Evolutionary conservation across 1,140 invertebrate species (phyloP).

Genomic region (Procambarus virginalis): DNA sequence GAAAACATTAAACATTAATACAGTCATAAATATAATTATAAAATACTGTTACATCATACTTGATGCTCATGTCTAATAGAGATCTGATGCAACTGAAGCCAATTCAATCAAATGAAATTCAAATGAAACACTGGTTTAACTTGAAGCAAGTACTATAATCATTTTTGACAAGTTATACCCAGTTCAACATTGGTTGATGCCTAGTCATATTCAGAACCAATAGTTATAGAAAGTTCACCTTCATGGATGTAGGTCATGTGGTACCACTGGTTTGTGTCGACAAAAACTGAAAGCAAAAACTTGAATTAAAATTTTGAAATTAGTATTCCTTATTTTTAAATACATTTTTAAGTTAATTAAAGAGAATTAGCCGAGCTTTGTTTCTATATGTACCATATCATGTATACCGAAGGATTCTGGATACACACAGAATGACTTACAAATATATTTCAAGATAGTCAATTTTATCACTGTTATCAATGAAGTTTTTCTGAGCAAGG

Average conservation of each 20-base stretch:
- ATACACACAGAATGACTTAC: too few species aligned
- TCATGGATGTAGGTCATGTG: constrained; percentile 76
- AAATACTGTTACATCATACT: not conserved
- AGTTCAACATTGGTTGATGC: not conserved
- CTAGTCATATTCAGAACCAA: constrained; percentile 78
- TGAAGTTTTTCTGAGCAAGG: too few species aligned
- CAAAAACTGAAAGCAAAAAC: constrained; percentile 68
- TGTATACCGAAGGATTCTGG: too few species aligned
- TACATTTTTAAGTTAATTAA: too few species aligned
- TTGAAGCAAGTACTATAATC: not conserved
- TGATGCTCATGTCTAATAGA: not conserved
- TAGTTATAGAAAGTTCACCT: constrained; percentile 76
- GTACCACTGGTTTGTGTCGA: constrained; percentile 79
- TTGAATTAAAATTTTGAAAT: not conserved
- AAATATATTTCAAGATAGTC: too few species aligned
- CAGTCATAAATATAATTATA: too few species aligned
- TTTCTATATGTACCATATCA: too few species aligned
- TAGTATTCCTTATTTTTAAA: too few species aligned
- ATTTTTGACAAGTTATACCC: not conserved
- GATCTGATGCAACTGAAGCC: not conserved
- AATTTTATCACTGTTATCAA: too few species aligned
- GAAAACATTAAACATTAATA: too few species aligned
- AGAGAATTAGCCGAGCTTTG: too few species aligned
- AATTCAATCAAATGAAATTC: not conserved
- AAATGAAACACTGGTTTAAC: not conserved